Evolutionary conservation across 2,797 vertebrate genomes (phyloP).

Genomic region (Rhabdomys pumilio): DNA sequence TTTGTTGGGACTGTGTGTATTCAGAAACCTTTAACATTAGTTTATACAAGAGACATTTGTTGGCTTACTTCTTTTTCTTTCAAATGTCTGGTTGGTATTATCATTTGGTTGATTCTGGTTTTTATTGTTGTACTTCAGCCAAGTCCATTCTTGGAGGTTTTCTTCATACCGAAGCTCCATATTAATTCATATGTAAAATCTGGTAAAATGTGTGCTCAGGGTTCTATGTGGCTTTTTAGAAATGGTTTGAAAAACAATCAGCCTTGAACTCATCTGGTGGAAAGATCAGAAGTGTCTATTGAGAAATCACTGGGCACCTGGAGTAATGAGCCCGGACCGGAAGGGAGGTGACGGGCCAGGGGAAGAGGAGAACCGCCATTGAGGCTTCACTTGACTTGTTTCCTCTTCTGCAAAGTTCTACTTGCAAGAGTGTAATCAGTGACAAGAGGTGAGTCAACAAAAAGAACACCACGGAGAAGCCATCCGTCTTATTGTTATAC

Average conservation of each 20-base stretch:
- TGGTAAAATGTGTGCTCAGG: neutral
- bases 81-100: constrained; percentile 31
- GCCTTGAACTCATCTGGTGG: constrained; percentile 5
- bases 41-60: neutral
- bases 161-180: constrained; percentile 32
- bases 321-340: neutral
- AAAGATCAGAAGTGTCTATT: neutral
- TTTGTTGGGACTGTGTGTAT: neutral
- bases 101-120: neutral
- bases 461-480: neutral
- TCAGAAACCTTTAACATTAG: neutral
- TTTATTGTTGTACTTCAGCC: neutral
- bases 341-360: neutral
- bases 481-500: neutral
- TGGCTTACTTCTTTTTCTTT: neutral
- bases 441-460: neutral
- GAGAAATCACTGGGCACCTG: neutral
- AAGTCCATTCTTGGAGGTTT: neutral
- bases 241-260: constrained; percentile 16
- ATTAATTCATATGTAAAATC: neutral
- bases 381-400: neutral
- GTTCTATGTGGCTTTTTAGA: constrained; percentile 20
- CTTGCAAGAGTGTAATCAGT: constrained; percentile 1
- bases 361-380: neutral
- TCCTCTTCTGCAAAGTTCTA: constrained; percentile 27